Percentiles rank a stretch among this genome's conserved stretches.
These are phyloP conservation scores for Hippocampus barbouri DNA, from an alignment of 2,113 vertebrate genomes.

Conservation along the genomic window DNA sequence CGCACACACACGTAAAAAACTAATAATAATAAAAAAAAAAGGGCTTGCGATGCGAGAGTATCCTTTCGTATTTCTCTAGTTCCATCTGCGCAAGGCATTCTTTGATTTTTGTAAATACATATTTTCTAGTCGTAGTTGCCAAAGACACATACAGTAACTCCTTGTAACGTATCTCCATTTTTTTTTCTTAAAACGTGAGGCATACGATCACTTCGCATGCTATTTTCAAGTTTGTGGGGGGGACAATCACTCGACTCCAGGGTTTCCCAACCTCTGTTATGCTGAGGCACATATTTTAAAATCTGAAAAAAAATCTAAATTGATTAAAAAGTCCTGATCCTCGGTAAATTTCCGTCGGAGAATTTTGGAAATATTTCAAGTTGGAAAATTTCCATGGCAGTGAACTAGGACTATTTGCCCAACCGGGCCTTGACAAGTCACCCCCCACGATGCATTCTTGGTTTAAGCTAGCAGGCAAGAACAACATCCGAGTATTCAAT, in stretches of 20 bases:
- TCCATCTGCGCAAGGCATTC: not conserved
- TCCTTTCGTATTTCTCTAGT: not conserved
- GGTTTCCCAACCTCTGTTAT: not conserved
- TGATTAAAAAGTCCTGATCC: too few species aligned
- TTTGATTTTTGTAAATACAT: constrained; percentile 4
- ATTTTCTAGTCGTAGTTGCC: constrained; percentile 3
- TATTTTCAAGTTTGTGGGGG: not conserved
- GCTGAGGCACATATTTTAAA: not conserved
- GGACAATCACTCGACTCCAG: not conserved
- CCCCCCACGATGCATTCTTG: too few species aligned
- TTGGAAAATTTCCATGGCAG: too few species aligned
- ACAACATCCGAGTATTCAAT: too few species aligned
- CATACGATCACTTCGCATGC: not conserved
- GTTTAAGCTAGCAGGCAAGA: too few species aligned
- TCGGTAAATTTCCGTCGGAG: too few species aligned
- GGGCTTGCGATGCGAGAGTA: constrained; percentile 1
- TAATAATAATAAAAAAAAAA: not conserved
- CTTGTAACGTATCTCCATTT: not conserved
- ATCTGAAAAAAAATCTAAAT: not conserved
- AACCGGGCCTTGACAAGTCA: too few species aligned
- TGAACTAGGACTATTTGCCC: too few species aligned
- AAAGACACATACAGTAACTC: constrained; percentile 1
- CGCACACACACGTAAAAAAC: not conserved
- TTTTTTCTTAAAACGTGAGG: not conserved
- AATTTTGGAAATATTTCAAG: too few species aligned